These are phyloP conservation scores for Ambastaia sidthimunki DNA, from an alignment of 2,797 vertebrate genomes.

Conservation along the genomic window DNA sequence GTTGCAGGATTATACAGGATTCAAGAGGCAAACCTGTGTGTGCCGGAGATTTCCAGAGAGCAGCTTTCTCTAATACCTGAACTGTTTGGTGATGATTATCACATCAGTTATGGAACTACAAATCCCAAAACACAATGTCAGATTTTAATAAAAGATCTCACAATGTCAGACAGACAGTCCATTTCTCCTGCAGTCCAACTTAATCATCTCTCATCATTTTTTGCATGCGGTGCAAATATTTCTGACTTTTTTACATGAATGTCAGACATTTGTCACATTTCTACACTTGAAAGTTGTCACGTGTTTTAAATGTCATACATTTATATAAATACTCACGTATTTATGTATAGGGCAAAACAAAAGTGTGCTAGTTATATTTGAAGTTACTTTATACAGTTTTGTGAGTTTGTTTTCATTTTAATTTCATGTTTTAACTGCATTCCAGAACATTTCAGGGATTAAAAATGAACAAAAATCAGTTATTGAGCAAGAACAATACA, in stretches of 20 bases:
- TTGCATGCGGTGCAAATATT: not conserved
- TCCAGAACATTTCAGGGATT: too few relatives aligned
- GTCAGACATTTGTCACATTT: not conserved
- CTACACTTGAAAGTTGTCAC: too few relatives aligned
- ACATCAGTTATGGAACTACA: slow-evolving; percentile 50
- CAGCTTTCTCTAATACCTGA: slow-evolving; percentile 42
- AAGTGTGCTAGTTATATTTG: too few relatives aligned
- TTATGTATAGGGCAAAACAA: too few relatives aligned
- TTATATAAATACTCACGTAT: too few relatives aligned
- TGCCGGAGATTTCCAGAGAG: slow-evolving; percentile 44
- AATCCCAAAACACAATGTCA: slow-evolving; percentile 37
- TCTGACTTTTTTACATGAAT: not conserved
- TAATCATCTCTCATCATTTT: not conserved
- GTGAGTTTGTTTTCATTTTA: too few relatives aligned
- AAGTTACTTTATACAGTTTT: too few relatives aligned
- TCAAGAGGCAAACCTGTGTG: slow-evolving; percentile 50
- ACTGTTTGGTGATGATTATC: slow-evolving; percentile 49
- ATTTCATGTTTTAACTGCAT: too few relatives aligned
- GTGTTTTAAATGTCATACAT: too few relatives aligned
- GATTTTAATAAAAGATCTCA: slow-evolving; percentile 36
- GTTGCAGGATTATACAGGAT: slow-evolving; percentile 54
- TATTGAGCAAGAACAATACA: too few relatives aligned
- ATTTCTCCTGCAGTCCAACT: not conserved
- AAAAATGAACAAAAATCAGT: too few relatives aligned
- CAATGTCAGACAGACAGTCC: slow-evolving; percentile 17